These are phyloP conservation scores for Ischnura elegans DNA, from an alignment of 2,888 invertebrate species.

Conservation along the genomic window DNA sequence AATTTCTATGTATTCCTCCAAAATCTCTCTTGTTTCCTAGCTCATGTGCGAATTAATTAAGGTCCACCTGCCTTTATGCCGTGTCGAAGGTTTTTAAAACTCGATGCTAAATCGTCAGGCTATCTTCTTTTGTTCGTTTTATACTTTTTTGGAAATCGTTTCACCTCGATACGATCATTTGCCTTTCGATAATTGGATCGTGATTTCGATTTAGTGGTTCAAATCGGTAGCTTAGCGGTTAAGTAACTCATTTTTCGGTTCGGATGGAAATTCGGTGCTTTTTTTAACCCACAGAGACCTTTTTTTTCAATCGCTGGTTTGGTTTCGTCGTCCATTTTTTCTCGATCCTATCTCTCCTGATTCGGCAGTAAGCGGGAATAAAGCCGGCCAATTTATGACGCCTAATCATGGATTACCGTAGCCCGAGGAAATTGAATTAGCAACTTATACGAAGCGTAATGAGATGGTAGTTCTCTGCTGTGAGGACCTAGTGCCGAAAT, in stretches of 20 bases:
- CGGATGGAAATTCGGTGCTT: too few relatives aligned
- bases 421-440: background rate
- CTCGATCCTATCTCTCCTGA: background rate
- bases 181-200: constrained; percentile 42
- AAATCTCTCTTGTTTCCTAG: background rate
- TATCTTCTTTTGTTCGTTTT: background rate
- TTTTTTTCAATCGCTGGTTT: background rate
- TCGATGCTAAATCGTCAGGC: background rate
- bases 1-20: too few relatives aligned
- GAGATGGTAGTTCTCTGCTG: too few relatives aligned
- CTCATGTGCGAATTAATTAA: background rate
- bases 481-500: too few relatives aligned
- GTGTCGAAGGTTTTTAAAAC: background rate
- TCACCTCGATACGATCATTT: constrained; percentile 26
- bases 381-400: background rate
- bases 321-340: background rate
- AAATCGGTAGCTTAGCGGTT: constrained; percentile 46
- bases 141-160: background rate
- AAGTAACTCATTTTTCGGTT: constrained; percentile 52
- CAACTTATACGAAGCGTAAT: too few relatives aligned
- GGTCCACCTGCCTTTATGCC: background rate
- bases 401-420: background rate
- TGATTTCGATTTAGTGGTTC: constrained; percentile 41
- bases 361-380: background rate
- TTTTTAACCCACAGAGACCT: background rate